Base-by-base conservation (phyloP, 64 coral and sea anemone species). In the Anthopleura sola region DNA sequence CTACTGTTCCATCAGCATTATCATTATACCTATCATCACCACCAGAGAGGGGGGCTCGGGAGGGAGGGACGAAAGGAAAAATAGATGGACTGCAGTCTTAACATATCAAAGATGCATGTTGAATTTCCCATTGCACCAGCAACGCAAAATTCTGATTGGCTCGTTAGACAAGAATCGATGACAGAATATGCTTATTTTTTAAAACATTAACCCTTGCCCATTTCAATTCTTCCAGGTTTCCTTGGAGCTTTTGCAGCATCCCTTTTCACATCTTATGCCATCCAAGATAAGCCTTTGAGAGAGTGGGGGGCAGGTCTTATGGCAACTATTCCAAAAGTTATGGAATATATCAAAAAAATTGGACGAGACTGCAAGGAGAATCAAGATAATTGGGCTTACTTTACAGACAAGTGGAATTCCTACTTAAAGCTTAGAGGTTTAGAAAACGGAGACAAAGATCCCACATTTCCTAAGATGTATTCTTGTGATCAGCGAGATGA, bases 291-390 rank as follows among this genome's bases (percentile, higher is more conserved):
- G 82, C 92, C 90, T 13, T 15, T 89, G 0, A 78, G 80, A 34
- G 87, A 92, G 37, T 99, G 97, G 97, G 97, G 97, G 49, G 79
- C 93, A 16, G 81, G 21, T 33, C 81, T 99, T 6, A 60, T 99
- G 58, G 77, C 57, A 23, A 85, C 91, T 46, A 50, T 99, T 32
- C 93, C 97, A 38, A 88, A 85, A 80, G 90, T 87, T 26, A 78
- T 90, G 87, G 77, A 86, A 34, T 95, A 99, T 20, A 82, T 99
- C 24, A 79, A 87, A 74, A 66, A 87, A 50, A 55, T 26, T 77
- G 92, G 87, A 33, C 92, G 97, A 71, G 92, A 99, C 36, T 44
- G 90, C 15, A 84, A 89, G 11, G 87, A 99, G 58, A 99, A 99
- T 83, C 60, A 99, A 75, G 53, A 92, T 1, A n/a, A 88, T 2